Percentiles rank a stretch among this genome's conserved stretches.
Conservation (phyloP, 2,888 invertebrate species). For the Antheraea assamensis region DNA sequence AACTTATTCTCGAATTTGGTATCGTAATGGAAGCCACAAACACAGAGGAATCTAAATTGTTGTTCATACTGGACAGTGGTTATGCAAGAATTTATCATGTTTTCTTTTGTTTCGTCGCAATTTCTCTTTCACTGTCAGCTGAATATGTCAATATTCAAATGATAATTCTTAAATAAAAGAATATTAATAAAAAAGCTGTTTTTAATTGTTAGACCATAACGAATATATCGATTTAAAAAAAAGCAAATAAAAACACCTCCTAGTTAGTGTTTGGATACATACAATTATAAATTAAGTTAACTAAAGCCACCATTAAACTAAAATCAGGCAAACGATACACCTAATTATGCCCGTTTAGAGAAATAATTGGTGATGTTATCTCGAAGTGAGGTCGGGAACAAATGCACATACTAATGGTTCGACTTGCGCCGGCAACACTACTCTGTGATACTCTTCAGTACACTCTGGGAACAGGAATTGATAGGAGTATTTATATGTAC, state of each 20-base stretch:
- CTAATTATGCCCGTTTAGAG: not conserved
- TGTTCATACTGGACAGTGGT: not conserved
- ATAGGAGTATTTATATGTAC: not conserved
- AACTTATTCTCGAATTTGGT: no score
- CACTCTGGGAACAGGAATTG: not conserved
- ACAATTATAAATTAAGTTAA: not conserved
- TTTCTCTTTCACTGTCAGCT: no score
- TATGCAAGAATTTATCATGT: not conserved
- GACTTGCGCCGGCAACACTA: constrained; percentile 16
- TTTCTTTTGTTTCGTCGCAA: not conserved
- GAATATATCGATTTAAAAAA: not conserved
- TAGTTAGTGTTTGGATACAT: not conserved
- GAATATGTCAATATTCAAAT: no score
- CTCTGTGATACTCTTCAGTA: constrained; percentile 16
- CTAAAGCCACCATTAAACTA: not conserved
- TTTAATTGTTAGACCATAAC: not conserved
- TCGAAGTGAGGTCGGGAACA: not conserved
- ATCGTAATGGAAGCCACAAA: no score
- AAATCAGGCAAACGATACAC: not conserved
- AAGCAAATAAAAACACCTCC: not conserved
- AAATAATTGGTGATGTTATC: constrained; percentile 19
- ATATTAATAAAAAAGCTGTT: not conserved
- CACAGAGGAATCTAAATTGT: no score
- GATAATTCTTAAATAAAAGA: no score
- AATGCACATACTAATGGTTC: constrained; percentile 17